A percentile compares a stretch with the other conserved stretches of the same genome.
These are phyloP conservation scores for Acanthopleura granulata DNA, from an alignment of 2,888 invertebrate genomes.

Conservation along the genomic window DNA sequence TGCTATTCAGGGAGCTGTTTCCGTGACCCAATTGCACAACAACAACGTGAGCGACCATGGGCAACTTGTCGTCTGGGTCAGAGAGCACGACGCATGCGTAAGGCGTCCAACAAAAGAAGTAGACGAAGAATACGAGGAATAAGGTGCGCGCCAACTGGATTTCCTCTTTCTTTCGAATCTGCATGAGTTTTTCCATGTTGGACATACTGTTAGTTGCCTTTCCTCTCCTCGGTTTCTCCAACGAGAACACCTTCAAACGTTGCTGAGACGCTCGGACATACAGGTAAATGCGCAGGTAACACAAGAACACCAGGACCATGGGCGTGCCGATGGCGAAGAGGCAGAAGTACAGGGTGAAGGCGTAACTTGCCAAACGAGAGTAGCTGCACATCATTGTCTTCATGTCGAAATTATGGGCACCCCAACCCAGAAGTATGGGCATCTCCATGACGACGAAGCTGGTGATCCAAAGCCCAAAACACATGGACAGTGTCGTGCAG, in stretches of 20 bases:
- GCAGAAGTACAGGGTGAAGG: slow-evolving; percentile 46
- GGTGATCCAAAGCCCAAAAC: slow-evolving; percentile 36
- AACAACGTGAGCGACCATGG: slow-evolving; percentile 41
- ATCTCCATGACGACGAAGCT: slow-evolving; percentile 36
- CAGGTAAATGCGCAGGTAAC: slow-evolving; percentile 37
- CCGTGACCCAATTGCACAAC: slow-evolving; percentile 44
- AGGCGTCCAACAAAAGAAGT: slow-evolving; percentile 45
- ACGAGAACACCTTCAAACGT: slow-evolving; percentile 16
- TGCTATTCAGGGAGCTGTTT: slow-evolving; percentile 47
- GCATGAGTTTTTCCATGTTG: slow-evolving; percentile 3
- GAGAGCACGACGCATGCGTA: slow-evolving; percentile 40
- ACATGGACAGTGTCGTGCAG: slow-evolving; percentile 36
- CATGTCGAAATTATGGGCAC: slow-evolving; percentile 46
- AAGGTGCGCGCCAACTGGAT: slow-evolving; percentile 43
- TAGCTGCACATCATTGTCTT: slow-evolving; percentile 51
- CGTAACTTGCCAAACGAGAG: slow-evolving; percentile 41
- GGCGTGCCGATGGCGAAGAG: slow-evolving; percentile 37
- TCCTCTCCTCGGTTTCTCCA: background rate
- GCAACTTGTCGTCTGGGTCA: slow-evolving; percentile 39
- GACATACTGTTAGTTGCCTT: background rate
- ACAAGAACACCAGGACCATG: slow-evolving; percentile 37
- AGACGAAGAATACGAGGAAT: slow-evolving; percentile 45
- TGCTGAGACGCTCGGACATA: slow-evolving; percentile 31
- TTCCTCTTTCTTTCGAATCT: slow-evolving; percentile 33
- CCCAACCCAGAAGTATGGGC: slow-evolving; percentile 50